Base-by-base conservation (phyloP, 2,888 invertebrate genomes). In the Operophtera brumata region DNA sequence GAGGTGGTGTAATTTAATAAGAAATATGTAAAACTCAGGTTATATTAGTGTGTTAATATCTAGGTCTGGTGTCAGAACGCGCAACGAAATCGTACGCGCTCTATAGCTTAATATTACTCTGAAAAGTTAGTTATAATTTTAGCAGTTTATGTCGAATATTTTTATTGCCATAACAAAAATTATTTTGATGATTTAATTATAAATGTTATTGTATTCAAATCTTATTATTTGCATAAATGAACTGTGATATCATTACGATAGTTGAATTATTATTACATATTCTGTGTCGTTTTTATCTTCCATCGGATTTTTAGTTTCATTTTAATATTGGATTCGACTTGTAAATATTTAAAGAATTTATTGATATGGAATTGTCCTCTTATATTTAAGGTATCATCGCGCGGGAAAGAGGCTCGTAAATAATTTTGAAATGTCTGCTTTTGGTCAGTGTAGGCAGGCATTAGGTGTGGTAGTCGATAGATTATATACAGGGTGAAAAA, bases 181-280 rank as follows among this genome's bases (percentile, higher is more conserved):
- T 65, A 66, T 59, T 58, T 66, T 61, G 49, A 51, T 50, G 51
- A 43, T 49, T 55, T 57, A 58, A 56, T 62, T 59, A 45, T 68
- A 55, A 58, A 66, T 66, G 44, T 69, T 70, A 67, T 58, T 66
- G 51, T 65, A 70, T 70, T 72, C 57, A 61, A 64, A 57, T 69
- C 70, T 67, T 74, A 81, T 86, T 85, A 81, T 87, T 90, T 89
- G 88, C 89, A 88, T 90, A 90, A 89, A 89, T 85, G 85, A 89
- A 84, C 90, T 90, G 90, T 90, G 90, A 90, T 90, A 90, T 88
- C 82, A 78, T 67, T 85, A 84, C 79, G 77, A 79, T 88, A 88
- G 84, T 86, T 80, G 70, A 69, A 85, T 86, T 82, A 80, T 83
- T 83, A 82, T 61, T 67, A 63, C 62, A 68, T 69, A 62, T 66